Base-by-base conservation (phyloP, 2,113 vertebrate species). In the Saimiri boliviensis region DNA sequence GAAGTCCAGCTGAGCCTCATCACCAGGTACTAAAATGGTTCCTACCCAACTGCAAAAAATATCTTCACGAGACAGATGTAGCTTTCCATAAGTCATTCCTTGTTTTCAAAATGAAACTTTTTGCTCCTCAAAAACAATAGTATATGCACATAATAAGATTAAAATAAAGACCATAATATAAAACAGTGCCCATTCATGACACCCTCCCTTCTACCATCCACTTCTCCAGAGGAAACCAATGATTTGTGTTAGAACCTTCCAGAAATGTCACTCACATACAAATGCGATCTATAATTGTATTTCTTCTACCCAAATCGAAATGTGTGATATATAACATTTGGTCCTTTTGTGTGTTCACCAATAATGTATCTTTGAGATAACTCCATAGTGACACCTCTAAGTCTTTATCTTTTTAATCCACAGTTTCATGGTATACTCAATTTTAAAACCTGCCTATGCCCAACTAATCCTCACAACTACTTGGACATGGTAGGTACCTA, bases 401-500 rank as follows among this genome's bases (percentile, higher is more conserved):
- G 49, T 71, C 56, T 66, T 66, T 42, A 56, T 63, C 49, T 37
- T 66, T 42, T 32, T 56, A 3, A 63, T 40, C 56, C 35, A 19
- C 9, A 23, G 27, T 5, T 49, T 7, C 6, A 7, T 37, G n/a
- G 3, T 21, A 23, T 6, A 68, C 14, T 82, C 32, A 19, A 10
- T 47, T 56, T 52, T 68, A 71, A 8, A 76, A 90, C 14, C 12
- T 32, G 1, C 11, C 25, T n/a, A 10, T 68, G 21, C 3, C 71
- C 85, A 37, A 12, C 16, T 6, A 32, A 35, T 2, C 17, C 17
- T 63, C 17, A 71, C 8, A 27, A 32, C 19, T 54, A 56, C 8
- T 17, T 16, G 20, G 6, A 47, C 10, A 11, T 3, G 52, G 14
- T 6, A 47, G 54, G n/a, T 0, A 1, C 2, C 42, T 45, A 8